Percentiles rank a stretch among this genome's conserved stretches.
These are phyloP conservation scores for Ptiloglossa arizonensis DNA, from an alignment of 1,140 invertebrate genomes.

Conservation along the genomic window DNA sequence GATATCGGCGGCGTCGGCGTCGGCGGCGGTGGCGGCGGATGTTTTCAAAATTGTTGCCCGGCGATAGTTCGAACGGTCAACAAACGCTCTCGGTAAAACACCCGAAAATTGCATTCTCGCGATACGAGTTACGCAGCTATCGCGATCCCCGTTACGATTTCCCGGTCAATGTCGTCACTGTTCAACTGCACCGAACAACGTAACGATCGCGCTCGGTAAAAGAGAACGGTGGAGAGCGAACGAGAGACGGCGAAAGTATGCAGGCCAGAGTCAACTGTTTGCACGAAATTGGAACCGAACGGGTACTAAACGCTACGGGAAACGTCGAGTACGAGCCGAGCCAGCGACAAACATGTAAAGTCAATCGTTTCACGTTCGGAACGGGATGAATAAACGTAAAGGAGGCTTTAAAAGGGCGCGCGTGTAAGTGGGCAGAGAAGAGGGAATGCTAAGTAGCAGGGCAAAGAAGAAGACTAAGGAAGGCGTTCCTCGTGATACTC, in stretches of 20 bases:
- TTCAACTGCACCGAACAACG: no score
- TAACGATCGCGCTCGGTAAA: neutral
- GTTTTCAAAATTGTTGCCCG: slow-evolving; percentile 18
- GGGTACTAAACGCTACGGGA: neutral
- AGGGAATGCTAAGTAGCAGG: slow-evolving; percentile 34
- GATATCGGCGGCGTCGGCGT: slow-evolving; percentile 33
- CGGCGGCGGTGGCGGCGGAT: neutral
- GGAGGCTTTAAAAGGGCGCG: slow-evolving; percentile 44
- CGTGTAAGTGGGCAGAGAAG: slow-evolving; percentile 24
- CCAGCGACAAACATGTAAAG: slow-evolving; percentile 13
- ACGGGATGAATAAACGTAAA: slow-evolving; percentile 28
- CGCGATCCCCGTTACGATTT: no score
- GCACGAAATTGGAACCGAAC: neutral
- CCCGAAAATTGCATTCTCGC: neutral
- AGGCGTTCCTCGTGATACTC: slow-evolving; percentile 43
- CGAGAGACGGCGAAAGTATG: neutral
- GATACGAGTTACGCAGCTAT: no score
- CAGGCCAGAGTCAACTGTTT: neutral
- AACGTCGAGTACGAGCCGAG: neutral
- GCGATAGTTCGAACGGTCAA: slow-evolving; percentile 16
- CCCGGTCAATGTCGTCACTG: no score
- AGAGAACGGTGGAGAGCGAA: neutral
- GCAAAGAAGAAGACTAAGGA: slow-evolving; percentile 37
- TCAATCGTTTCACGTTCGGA: slow-evolving; percentile 15
- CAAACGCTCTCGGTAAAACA: neutral